These are phyloP conservation scores for Ferrisia virgata DNA, from an alignment of 2,888 invertebrate species.

Conservation along the genomic window DNA sequence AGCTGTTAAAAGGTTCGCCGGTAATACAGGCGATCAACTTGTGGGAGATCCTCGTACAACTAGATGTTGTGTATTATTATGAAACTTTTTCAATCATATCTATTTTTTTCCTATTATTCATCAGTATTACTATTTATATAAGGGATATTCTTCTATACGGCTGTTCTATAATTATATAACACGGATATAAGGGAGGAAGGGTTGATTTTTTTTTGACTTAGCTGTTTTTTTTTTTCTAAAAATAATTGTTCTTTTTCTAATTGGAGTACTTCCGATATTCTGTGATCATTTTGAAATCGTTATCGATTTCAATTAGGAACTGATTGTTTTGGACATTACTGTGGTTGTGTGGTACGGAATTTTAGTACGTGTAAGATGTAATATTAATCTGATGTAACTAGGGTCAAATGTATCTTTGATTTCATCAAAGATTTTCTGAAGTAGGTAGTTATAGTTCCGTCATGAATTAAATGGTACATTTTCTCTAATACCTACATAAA, in stretches of 20 bases:
- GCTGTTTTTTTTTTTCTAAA: neutral
- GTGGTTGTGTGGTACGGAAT: too few relatives aligned
- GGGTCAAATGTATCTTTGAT: too few relatives aligned
- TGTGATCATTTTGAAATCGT: neutral
- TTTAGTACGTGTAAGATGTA: too few relatives aligned
- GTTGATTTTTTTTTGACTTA: neutral
- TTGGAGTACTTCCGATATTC: neutral
- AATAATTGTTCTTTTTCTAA: neutral
- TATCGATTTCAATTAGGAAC: neutral
- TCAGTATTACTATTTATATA: constrained; percentile 30
- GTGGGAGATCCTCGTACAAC: constrained; percentile 50
- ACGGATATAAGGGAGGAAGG: too few relatives aligned
- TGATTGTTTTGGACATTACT: neutral
- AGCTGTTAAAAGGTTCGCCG: constrained; percentile 48
- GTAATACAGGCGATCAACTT: constrained; percentile 50
- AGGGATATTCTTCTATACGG: neutral
- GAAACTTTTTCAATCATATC: neutral
- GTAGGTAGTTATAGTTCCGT: neutral
- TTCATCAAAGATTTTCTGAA: too few relatives aligned
- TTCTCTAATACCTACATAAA: neutral
- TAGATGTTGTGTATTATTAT: constrained; percentile 47
- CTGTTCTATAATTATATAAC: neutral
- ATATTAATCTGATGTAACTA: too few relatives aligned
- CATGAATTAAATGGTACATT: neutral
- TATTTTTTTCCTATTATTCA: neutral